Evolutionary conservation across 1,140 invertebrate species (phyloP), one percentile per base, ranked within the genome.

Genomic region (Habropoda laboriosa): DNA sequence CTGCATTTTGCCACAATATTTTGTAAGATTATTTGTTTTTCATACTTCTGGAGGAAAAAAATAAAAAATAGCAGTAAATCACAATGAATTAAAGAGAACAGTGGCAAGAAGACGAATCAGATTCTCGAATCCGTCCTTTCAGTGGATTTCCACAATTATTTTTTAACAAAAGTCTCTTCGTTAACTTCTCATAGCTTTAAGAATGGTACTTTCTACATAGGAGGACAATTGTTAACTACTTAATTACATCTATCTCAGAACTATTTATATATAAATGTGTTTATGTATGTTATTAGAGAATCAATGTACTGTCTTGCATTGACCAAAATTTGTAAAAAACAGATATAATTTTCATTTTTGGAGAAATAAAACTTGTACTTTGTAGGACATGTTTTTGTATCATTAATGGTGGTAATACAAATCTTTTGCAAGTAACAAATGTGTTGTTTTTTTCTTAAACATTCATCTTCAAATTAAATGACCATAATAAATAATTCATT

Each of bases 91-190:
- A n/a, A 18, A 63, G 13, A 21, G 1, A 47, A 35, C 8, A 40
- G 21, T 18, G 16, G 13, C 18, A 32, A 47, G 40, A 47, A 47
- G 21, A 58, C 24, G 8, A 38, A 77, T 66, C 5, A 71, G 3
- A 55, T 79, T 68, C 24, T 57, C 27, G 42, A 83, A 53, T 84
- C 82, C 82, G 81, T 82, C 82, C 82, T 73, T 38, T 73, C 27
- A 27, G 21, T 79, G 51, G 42, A 57, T 79, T 30, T 68, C 38
- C 32, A 24, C 47, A 2, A 21, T 42, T n/a, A 73, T 47, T 81
- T 76, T 5, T 79, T n/a, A 49, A 51, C 16, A 58, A 21, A 58
- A n/a, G 27, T 38, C 18, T 27, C 1, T 63, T 10, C 24, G 27
- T 45, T 30, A 12, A 30, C 12, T 0, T 60, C 24, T 38, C 3